phyloP scores from a whole-genome alignment of 2,797 vertebrate genomes.

The Philypnodon macrostomus region DNA sequence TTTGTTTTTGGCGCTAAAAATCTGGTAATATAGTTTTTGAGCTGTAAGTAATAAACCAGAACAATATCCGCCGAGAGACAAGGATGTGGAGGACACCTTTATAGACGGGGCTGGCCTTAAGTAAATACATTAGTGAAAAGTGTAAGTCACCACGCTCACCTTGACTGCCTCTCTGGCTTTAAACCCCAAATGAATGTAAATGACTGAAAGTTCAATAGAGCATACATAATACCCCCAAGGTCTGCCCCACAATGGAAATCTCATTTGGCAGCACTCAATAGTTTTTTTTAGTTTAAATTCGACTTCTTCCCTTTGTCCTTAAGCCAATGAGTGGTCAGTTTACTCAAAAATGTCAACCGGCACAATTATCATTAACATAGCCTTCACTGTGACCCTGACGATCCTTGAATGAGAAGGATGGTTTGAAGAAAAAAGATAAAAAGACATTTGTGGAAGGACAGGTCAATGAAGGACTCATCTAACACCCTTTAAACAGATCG shows the following conservation, averaged over 20 bases:
- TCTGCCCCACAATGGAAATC: conserved; percentile 14
- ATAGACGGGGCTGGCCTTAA: conserved; percentile 16
- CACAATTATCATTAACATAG: conserved; percentile 36
- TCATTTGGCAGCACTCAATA: conserved; percentile 24
- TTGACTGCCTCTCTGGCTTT: conserved; percentile 27
- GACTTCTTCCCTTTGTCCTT: conserved; percentile 30
- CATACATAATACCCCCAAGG: conserved; percentile 19
- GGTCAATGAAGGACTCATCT: background rate
- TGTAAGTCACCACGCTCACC: conserved; percentile 30
- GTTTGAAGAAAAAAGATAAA: conserved; percentile 7
- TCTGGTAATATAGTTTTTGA: background rate
- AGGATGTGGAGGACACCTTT: conserved; percentile 25
- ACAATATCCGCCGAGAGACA: conserved; percentile 24
- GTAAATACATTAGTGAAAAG: conserved; percentile 39
- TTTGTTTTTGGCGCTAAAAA: too few relatives aligned
- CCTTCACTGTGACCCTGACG: conserved; percentile 52
- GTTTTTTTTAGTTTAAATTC: conserved; percentile 26
- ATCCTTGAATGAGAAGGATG: conserved; percentile 6
- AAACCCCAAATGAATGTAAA: conserved; percentile 18
- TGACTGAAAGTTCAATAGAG: conserved; percentile 6
- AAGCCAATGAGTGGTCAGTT: conserved; percentile 32
- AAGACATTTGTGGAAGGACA: conserved; percentile 3
- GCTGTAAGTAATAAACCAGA: conserved; percentile 19
- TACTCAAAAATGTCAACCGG: conserved; percentile 19
- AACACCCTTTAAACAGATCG: background rate